Conservation (phyloP, 2,888 invertebrate species). For the Anarsia innoxiella region DNA sequence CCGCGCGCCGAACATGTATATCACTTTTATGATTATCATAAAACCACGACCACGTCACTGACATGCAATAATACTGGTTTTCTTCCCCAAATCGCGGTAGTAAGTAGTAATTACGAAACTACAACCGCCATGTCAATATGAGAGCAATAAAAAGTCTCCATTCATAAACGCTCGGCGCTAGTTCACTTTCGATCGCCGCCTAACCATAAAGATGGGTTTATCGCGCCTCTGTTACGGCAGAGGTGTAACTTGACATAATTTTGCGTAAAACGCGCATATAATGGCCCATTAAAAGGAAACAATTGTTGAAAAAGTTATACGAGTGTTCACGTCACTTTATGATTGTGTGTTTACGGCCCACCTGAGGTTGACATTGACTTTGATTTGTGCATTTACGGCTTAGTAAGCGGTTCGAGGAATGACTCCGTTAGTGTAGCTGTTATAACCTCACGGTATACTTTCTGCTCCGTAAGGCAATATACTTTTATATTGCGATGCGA, state of each 20-base stretch:
- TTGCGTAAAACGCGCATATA: constrained; percentile 73
- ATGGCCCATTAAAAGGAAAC: constrained; percentile 74
- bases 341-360: constrained; percentile 70
- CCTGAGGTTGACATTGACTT: constrained; percentile 73
- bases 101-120: constrained; percentile 64
- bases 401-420: constrained; percentile 53
- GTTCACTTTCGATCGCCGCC: constrained; percentile 65
- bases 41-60: constrained; percentile 55
- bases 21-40: constrained; percentile 68
- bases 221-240: constrained; percentile 65
- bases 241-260: constrained; percentile 74
- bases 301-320: constrained; percentile 75
- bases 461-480: not conserved
- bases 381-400: constrained; percentile 70
- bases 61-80: constrained; percentile 61
- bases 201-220: constrained; percentile 72
- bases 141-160: constrained; percentile 68
- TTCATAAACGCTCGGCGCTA: constrained; percentile 62
- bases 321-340: constrained; percentile 72
- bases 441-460: constrained; percentile 10
- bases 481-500: no score
- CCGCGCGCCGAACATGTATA: constrained; percentile 51
- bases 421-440: constrained; percentile 32
- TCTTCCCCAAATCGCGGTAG: constrained; percentile 62
- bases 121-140: constrained; percentile 63